Base-by-base conservation (phyloP, 1,140 invertebrate genomes). In the Acromyrmex charruanus region DNA sequence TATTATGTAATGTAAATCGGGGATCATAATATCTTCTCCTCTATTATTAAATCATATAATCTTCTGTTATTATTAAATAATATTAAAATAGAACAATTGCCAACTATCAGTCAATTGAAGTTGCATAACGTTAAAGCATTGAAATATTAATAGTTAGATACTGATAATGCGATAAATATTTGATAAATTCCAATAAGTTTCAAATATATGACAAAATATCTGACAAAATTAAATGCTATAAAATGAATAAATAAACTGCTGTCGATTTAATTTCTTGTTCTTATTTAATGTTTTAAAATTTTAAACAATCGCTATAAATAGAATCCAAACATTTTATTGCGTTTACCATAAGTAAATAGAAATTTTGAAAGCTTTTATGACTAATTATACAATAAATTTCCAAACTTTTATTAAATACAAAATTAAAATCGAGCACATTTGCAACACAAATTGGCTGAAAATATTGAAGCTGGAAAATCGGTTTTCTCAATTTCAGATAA, bases 401-500 rank as follows among this genome's bases (percentile, higher is more conserved):
- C 1, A 44, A 10, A 58, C 1, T 35, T 7, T 72, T n/a, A 28
- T 44, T 28, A 58, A 81, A 44, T 10, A 35, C 16, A 35, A 44
- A 44, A 72, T 81, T 58, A 39, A 61, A 72, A 72, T 1, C 31
- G 4, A 25, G 7, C 2, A 6, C n/a, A 35, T 16, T 58, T 18
- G 18, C 6, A 39, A 5, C n/a, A 25, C n/a, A 21, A 18, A 9
- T 82, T 28, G 1, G 10, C 7, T 61, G 51, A 84, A 31, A 63
- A 51, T 53, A 25, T 81, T 39, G 18, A 71, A 28, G 3, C 16
- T 81, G 14, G 6, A 61, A 84, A 49, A 35, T 77, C 44, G 51
- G 6, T 68, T 51, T 39, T 21, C 14, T 21, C 35, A 39, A 90
- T 96, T 96, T 18, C 95, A 99, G 98, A 97, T 99, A 69, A 99